A percentile compares a stretch with the other conserved stretches of the same genome.
Conservation (phyloP, 2,797 vertebrate species). For the Nannoperca obscura region DNA sequence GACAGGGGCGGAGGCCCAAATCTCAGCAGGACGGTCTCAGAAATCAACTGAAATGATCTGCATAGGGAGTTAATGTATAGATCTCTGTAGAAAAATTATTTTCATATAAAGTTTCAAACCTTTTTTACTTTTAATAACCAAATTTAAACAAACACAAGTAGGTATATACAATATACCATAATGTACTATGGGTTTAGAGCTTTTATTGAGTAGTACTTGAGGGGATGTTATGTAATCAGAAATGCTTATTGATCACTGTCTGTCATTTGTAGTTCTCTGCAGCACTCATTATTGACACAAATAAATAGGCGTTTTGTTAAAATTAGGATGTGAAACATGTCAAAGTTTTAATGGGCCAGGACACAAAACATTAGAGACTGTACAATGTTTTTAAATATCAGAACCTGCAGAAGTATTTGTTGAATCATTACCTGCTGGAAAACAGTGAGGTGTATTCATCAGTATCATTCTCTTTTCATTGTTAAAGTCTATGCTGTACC, state of each 20-base stretch:
- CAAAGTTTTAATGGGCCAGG: not conserved
- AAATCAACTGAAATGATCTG: not conserved
- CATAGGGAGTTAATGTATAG: not conserved
- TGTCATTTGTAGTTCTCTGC: not conserved
- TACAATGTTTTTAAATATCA: not conserved
- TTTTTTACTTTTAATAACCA: no score
- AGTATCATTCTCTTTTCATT: not conserved
- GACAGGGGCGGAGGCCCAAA: not conserved
- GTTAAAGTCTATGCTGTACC: not conserved
- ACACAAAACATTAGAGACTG: not conserved
- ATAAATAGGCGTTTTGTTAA: not conserved
- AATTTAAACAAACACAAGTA: not conserved
- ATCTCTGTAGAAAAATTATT: not conserved
- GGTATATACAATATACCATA: not conserved
- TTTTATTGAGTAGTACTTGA: not conserved
- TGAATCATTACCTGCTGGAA: not conserved
- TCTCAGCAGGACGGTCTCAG: not conserved
- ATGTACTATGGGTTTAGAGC: not conserved
- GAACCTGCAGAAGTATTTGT: not conserved
- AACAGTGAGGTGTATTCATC: not conserved
- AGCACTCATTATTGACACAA: not conserved
- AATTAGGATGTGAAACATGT: not conserved
- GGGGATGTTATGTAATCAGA: not conserved
- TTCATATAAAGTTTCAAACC: not conserved
- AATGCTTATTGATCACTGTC: not conserved